Percentiles rank a stretch among this genome's conserved stretches.
Conservation (phyloP, 1,140 invertebrate genomes). For the Phymorhynchus buccinoides region DNA sequence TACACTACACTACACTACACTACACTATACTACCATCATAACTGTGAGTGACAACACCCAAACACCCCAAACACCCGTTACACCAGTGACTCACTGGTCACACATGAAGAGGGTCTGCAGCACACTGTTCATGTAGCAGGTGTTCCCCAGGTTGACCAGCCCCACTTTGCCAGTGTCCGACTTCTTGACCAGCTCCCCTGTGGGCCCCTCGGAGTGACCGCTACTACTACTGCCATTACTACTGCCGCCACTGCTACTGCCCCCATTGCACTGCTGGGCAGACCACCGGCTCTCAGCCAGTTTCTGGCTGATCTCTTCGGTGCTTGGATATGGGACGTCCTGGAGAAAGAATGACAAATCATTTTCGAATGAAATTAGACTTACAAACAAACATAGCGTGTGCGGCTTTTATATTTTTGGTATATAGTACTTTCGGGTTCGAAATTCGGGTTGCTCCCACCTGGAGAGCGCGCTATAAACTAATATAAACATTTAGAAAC, state of each 20-base stretch:
- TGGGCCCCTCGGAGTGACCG: background rate
- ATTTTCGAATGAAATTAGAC: no score
- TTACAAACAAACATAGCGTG: no score
- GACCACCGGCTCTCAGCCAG: slow-evolving; percentile 31
- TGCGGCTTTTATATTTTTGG: no score
- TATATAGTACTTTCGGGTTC: no score
- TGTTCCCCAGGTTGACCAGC: slow-evolving; percentile 81
- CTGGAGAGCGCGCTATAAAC: no score
- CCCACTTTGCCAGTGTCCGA: slow-evolving; percentile 75
- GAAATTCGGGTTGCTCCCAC: no score
- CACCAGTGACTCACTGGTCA: slow-evolving; percentile 78
- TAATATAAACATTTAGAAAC: no score
- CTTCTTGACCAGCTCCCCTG: slow-evolving; percentile 51
- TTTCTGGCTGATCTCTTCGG: slow-evolving; percentile 38
- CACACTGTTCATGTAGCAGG: slow-evolving; percentile 71
- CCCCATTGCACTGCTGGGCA: background rate
- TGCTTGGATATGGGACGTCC: slow-evolving; percentile 30
- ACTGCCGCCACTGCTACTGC: no score
- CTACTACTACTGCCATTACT: no score
- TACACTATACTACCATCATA: no score
- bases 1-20: no score
- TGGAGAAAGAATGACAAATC: slow-evolving; percentile 1
- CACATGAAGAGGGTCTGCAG: slow-evolving; percentile 84
- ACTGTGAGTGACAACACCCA: no score
- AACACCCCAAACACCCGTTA: background rate